Evolutionary conservation across 1,140 invertebrate species (phyloP).

Genomic region (Ectropis grisescens): DNA sequence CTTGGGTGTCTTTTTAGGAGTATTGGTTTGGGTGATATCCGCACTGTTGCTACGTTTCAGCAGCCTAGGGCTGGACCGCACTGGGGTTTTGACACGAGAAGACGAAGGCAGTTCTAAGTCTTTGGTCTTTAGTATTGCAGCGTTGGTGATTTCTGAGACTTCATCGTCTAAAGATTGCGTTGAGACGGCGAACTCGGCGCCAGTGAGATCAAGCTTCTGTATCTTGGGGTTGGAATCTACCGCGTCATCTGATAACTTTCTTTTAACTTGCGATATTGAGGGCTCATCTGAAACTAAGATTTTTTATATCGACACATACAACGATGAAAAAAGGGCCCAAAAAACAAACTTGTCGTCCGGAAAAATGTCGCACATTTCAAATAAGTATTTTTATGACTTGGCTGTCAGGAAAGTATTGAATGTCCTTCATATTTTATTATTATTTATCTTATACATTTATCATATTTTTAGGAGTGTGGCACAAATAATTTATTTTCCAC

Average conservation of each 20-base stretch:
- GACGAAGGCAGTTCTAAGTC: slow-evolving; percentile 30
- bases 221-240: slow-evolving; percentile 33
- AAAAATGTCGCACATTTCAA: too few species aligned
- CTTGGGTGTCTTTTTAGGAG: slow-evolving; percentile 44
- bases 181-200: slow-evolving; percentile 22
- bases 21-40: slow-evolving; percentile 30
- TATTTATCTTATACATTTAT: too few species aligned
- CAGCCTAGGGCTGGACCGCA: slow-evolving; percentile 38
- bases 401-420: too few species aligned
- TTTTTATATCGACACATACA: too few species aligned
- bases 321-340: too few species aligned
- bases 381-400: too few species aligned
- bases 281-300: too few species aligned
- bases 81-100: slow-evolving; percentile 34
- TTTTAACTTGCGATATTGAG: too few species aligned
- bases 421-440: too few species aligned
- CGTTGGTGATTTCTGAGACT: slow-evolving; percentile 42
- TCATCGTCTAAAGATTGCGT: slow-evolving; percentile 49
- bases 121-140: slow-evolving; percentile 26
- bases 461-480: too few species aligned
- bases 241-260: slow-evolving; percentile 31
- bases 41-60: slow-evolving; percentile 45
- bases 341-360: too few species aligned
- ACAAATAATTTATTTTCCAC: too few species aligned
- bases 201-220: slow-evolving; percentile 34